Evolutionary conservation across 2,888 invertebrate species (phyloP).

Genomic region (Linnaemya vulpina): DNA sequence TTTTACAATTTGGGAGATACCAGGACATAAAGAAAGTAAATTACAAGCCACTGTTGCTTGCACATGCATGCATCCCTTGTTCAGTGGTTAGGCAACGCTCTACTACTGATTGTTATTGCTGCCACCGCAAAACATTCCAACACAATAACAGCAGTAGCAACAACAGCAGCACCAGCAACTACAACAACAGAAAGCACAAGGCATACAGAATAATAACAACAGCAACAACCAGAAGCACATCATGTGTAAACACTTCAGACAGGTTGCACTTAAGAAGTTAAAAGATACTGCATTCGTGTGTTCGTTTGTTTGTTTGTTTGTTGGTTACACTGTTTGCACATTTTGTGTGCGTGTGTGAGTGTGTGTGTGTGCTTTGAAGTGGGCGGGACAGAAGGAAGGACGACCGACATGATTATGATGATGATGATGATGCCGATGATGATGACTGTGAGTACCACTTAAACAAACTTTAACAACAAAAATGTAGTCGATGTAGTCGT

Average conservation of each 20-base stretch:
- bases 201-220: conserved; percentile 8
- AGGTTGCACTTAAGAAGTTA: conserved; percentile 70
- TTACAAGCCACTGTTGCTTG: conserved; percentile 61
- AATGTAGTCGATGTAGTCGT: conserved; percentile 50
- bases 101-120: conserved; percentile 39
- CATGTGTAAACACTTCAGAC: conserved; percentile 67
- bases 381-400: conserved; percentile 39
- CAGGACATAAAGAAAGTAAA: conserved; percentile 48
- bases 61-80: conserved; percentile 16
- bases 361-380: conserved; percentile 11
- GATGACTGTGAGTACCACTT: conserved; percentile 42
- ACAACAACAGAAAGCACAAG: neutral
- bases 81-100: neutral
- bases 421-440: conserved; percentile 24
- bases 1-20: conserved; percentile 32
- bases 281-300: conserved; percentile 55
- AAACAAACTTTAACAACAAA: conserved; percentile 61
- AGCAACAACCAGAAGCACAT: conserved; percentile 54
- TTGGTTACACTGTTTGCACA: conserved; percentile 8
- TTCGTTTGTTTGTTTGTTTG: conserved; percentile 19
- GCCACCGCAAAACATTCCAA: conserved; percentile 43
- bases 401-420: conserved; percentile 1
- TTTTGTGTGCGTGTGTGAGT: conserved; percentile 1
- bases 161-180: conserved; percentile 35
- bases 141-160: conserved; percentile 39